Base-by-base conservation (phyloP, 2,113 vertebrate genomes). In the Periophthalmodon schlosseri region DNA sequence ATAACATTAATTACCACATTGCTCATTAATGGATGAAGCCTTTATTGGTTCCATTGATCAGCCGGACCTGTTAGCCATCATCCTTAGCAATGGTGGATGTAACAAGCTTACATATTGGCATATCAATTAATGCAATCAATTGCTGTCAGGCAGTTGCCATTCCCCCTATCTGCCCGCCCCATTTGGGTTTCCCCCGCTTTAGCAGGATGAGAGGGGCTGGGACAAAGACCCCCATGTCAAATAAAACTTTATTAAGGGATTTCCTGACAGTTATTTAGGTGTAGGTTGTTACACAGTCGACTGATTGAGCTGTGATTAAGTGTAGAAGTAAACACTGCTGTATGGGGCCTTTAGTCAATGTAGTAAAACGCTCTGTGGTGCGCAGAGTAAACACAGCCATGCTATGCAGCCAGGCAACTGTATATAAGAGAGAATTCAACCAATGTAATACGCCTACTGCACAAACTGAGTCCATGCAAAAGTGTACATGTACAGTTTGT, bases 71-170 rank as follows among this genome's bases (percentile, higher is more conserved):
- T 97, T 98, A 97, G 96, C 93, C 91, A 93, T 96, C 95, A 95
- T 96, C 94, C 96, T 95, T 95, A 96, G 96, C 96, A 97, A 98
- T 97, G 95, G 96, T 92, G 95, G 97, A 97, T 96, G 94, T 97
- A 98, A 98, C 96, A 97, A 98, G 96, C 96, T 96, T 95, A 95
- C 95, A 96, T 99, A 99, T 99, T 96, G 97, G 97, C 98, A 98
- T 97, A 98, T 95, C 98, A 99, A 99, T 99, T 99, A 98, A 98
- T 97, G 95, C 90, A 96, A 98, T 99, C 97, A 99, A 99, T 99
- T 97, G 92, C 94, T 95, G 94, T 95, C 97, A 94, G 95, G 95
- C 93, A 93, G 95, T 96, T 97, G 95, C 96, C 94, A 95, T 94
- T 95, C 80, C 82, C 86, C 72, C 69, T 77, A 74, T 84, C 87